phyloP scores from a whole-genome alignment of 2,888 invertebrate species.

The Cephus nigrinus region DNA sequence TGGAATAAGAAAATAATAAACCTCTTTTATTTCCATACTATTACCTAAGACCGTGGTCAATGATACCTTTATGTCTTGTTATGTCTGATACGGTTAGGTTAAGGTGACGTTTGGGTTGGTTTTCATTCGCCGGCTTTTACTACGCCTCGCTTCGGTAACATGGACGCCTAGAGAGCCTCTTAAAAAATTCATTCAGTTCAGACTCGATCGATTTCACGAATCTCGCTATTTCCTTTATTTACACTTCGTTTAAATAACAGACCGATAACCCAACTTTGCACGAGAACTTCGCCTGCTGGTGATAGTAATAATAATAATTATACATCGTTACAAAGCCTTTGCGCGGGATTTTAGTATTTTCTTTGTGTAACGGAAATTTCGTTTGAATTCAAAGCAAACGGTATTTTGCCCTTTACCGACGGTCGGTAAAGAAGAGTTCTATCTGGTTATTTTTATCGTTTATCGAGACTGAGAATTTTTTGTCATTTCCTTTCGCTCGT shows the following conservation, averaged over 20 bases:
- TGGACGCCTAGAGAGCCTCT: background rate
- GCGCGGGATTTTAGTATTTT: no score
- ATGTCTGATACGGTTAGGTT: background rate
- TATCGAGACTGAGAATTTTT: no score
- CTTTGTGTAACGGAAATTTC: no score
- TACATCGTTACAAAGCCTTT: no score
- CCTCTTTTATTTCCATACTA: background rate
- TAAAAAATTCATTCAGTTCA: background rate
- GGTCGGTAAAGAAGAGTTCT: no score
- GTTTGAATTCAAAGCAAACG: no score
- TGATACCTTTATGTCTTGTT: background rate
- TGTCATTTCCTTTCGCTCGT: no score
- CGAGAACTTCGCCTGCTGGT: background rate
- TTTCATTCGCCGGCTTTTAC: background rate
- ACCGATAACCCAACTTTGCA: background rate
- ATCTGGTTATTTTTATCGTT: no score
- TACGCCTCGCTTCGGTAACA: background rate
- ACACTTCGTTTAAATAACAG: background rate
- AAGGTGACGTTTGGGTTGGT: background rate
- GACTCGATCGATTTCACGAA: background rate
- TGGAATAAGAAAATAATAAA: background rate
- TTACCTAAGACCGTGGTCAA: background rate
- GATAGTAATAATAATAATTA: background rate
- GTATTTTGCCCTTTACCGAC: no score
- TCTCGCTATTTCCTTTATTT: background rate